A percentile compares a stretch with the other conserved stretches of the same genome.
Conservation (phyloP, 2,113 vertebrate genomes). For the Lonchura striata region DNA sequence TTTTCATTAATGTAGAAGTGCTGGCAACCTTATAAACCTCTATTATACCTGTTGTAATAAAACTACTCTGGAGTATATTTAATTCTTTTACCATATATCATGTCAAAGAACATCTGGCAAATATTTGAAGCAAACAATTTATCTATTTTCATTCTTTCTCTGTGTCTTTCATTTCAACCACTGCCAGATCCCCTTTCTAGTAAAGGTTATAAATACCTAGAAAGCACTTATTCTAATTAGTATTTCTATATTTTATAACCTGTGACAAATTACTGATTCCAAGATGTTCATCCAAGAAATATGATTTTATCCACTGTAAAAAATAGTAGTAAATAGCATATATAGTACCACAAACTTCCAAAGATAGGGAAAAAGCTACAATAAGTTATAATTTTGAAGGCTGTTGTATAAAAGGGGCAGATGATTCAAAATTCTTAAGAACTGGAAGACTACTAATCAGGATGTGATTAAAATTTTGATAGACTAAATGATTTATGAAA, state of each 20-base stretch:
- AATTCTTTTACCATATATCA: neutral
- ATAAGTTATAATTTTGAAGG: neutral
- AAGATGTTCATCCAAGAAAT: neutral
- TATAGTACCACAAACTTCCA: neutral
- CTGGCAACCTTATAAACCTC: neutral
- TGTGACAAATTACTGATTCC: neutral
- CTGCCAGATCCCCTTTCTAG: constrained; percentile 24
- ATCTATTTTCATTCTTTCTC: neutral
- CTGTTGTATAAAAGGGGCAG: neutral
- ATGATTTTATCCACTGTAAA: neutral
- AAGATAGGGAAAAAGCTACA: neutral
- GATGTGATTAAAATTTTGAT: neutral
- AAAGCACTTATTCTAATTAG: constrained; percentile 31
- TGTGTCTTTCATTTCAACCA: neutral
- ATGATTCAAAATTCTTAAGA: neutral
- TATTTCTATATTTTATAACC: constrained; percentile 7
- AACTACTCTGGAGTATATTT: neutral
- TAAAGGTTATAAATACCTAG: constrained; percentile 45
- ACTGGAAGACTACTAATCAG: neutral
- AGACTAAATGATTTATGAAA: neutral
- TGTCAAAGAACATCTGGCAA: neutral
- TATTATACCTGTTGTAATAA: neutral
- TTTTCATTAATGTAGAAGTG: neutral
- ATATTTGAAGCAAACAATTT: neutral
- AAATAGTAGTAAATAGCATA: neutral